Evolutionary conservation across 2,113 vertebrate species (phyloP), one percentile per base, ranked within the genome.

Genomic region (Centropus bengalensis): DNA sequence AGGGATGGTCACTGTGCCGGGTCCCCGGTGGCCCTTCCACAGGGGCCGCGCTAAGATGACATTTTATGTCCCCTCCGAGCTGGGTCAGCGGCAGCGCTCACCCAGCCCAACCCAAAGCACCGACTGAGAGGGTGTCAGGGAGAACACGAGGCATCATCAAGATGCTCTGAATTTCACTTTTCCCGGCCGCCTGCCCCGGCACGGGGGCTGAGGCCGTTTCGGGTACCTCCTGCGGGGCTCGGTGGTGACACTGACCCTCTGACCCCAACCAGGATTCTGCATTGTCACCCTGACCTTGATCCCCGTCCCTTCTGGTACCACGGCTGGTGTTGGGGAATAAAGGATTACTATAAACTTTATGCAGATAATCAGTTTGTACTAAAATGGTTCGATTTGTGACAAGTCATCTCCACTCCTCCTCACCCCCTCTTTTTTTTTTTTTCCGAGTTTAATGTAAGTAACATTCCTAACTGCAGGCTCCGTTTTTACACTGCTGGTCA

Each of bases 31-130:
- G 21, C 47, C 10, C 47, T 6, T 16, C 27, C 19, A 10, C 16
- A 38, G 1, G 2, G 18, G 27, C 22, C 54, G 22, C 8, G 4
- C 0, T 3, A 2, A n/a, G 26, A 12, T 1, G 10, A 36, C 16
- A 2, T 26, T 52, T 16, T 9, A 45, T 40, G 45, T 45, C 1
- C 6, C 60, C 60, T 32, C 20, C 40, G 14, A 33, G 45, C 12
- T 0, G 7, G 32, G 51, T 4, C 21, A 5, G 33, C 1, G 36
- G 33, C 28, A 56, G 32, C 5, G 5, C 36, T 71, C 44, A 10
- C 44, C 54, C 23, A 24, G 38, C 30, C 28, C 5, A 17, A 71
- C 42, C n/a, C 74, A n/a, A 63, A 64, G n/a, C 40, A 22, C 52
- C 44, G 79, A 59, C 33, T 8, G 12, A 71, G 66, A 44, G 36